phyloP scores from a whole-genome alignment of 2,113 vertebrate genomes.

The Amazona vittata region DNA sequence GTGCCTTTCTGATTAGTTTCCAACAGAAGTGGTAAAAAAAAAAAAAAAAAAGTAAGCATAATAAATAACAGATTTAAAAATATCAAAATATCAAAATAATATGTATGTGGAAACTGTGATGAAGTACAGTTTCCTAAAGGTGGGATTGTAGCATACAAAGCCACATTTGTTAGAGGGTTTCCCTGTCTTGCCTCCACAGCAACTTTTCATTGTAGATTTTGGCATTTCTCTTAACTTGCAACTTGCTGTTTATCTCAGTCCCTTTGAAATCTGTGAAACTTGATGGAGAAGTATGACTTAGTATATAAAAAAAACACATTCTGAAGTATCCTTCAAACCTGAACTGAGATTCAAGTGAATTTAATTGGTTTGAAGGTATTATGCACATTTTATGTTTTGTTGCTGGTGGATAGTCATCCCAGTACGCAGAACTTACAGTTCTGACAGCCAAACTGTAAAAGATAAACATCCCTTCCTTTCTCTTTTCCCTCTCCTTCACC shows the following conservation, averaged over 20 bases:
- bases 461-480: not conserved
- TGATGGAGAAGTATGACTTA: not conserved
- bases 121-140: not conserved
- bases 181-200: not conserved
- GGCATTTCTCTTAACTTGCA: not conserved
- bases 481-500: not conserved
- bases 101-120: not conserved
- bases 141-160: not conserved
- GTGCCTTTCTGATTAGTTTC: slow-evolving; percentile 38
- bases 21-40: not conserved
- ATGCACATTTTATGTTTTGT: not conserved
- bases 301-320: accelerated
- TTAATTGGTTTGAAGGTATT: not conserved
- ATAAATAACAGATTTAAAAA: not conserved
- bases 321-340: not conserved
- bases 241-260: not conserved
- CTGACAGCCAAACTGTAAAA: not conserved
- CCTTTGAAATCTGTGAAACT: not conserved
- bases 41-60: not conserved
- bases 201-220: not conserved
- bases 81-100: not conserved
- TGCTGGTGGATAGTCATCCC: not conserved
- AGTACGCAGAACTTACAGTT: not conserved
- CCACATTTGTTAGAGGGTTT: not conserved
- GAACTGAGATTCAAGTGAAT: not conserved